Percentiles rank a stretch among this genome's conserved stretches.
Conservation (phyloP, 2,113 vertebrate genomes). For the Dicrurus megarhynchus region DNA sequence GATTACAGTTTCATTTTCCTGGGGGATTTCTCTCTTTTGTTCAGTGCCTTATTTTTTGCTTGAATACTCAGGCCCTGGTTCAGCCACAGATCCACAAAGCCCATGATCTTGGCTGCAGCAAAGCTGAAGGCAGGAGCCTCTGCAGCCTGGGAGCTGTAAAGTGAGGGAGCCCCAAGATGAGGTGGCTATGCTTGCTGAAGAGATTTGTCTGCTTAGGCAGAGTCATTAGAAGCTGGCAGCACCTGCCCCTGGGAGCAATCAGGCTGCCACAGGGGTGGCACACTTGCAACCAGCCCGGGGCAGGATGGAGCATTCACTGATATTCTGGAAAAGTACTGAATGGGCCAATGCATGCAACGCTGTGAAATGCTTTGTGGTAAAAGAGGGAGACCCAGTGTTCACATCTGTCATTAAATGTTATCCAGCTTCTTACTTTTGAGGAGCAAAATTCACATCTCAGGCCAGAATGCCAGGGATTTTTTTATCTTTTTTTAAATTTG, state of each 20-base stretch:
- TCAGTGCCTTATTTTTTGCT: slow-evolving; percentile 23
- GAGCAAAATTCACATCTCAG: background rate
- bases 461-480: background rate
- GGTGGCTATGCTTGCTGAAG: background rate
- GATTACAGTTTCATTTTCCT: slow-evolving; percentile 59
- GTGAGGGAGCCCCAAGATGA: background rate
- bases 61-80: background rate
- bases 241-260: background rate
- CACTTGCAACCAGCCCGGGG: background rate
- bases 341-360: fast-evolving
- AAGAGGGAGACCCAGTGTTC: background rate
- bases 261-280: background rate
- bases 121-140: background rate
- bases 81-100: background rate
- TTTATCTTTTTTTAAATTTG: background rate
- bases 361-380: background rate
- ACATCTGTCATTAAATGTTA: background rate
- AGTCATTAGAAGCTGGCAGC: background rate
- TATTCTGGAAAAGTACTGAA: background rate
- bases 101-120: background rate
- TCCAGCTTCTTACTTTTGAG: background rate
- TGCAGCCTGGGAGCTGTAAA: background rate
- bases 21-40: slow-evolving; percentile 51
- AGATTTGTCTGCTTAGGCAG: background rate
- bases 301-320: background rate